phyloP scores from a whole-genome alignment of 1,140 invertebrate species.

The Ostrea denselamellosa region DNA sequence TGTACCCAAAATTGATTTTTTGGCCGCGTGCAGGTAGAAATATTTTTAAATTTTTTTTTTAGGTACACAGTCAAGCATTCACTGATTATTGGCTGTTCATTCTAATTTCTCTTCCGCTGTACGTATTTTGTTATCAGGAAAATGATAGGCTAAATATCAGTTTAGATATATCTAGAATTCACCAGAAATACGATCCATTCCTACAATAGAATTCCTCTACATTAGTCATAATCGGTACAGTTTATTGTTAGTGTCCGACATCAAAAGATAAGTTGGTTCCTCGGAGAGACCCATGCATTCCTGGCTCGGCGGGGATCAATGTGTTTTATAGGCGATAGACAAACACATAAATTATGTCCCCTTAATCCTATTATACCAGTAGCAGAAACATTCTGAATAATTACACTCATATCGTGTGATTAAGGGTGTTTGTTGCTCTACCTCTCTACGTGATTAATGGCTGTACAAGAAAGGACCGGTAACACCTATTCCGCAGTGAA shows the following conservation, averaged over 20 bases:
- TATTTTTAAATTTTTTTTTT: too few species aligned
- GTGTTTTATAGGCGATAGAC: constrained; percentile 33
- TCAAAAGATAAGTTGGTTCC: constrained; percentile 19
- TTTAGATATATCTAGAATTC: neutral
- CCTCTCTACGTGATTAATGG: neutral
- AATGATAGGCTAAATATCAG: too few species aligned
- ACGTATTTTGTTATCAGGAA: too few species aligned
- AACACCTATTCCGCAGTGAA: constrained; percentile 20
- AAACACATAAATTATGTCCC: constrained; percentile 33
- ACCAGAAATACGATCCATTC: neutral
- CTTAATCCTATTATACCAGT: constrained; percentile 14
- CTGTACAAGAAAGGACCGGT: constrained; percentile 7
- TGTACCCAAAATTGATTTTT: too few species aligned
- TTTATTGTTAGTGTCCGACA: neutral
- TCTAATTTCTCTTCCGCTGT: too few species aligned
- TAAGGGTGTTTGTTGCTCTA: constrained; percentile 8
- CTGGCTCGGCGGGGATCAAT: neutral
- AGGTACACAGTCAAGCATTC: too few species aligned
- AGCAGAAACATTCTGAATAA: constrained; percentile 17
- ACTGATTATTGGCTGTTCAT: too few species aligned
- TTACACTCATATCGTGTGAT: constrained; percentile 39
- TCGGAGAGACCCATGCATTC: neutral
- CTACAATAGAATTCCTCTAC: neutral
- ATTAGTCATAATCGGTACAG: constrained; percentile 17
- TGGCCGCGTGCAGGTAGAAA: too few species aligned